Percentiles rank a stretch among this genome's conserved stretches.
These are phyloP conservation scores for Azemiops feae DNA, from an alignment of 2,113 vertebrate genomes.

Conservation along the genomic window DNA sequence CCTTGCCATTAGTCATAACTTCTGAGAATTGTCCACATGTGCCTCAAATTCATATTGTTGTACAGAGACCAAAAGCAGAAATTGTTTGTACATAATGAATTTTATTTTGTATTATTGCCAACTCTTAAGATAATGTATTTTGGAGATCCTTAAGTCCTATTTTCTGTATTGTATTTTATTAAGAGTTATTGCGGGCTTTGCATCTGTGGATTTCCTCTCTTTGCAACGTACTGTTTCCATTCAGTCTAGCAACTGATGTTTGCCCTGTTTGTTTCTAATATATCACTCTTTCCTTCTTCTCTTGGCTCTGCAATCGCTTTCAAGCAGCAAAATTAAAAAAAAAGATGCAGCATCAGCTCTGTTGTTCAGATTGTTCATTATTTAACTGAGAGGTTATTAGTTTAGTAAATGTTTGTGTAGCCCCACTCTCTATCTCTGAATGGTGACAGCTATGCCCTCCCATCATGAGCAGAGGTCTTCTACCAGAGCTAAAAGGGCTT, in stretches of 20 bases:
- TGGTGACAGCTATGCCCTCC: background rate
- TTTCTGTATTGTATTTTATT: conserved; percentile 79
- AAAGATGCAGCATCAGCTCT: conserved; percentile 78
- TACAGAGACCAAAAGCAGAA: conserved; percentile 81
- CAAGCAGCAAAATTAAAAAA: conserved; percentile 81
- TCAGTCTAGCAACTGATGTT: conserved; percentile 60
- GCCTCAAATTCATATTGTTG: conserved; percentile 64
- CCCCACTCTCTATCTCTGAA: background rate
- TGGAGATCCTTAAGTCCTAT: conserved; percentile 71
- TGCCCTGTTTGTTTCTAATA: conserved; percentile 42
- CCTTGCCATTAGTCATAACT: conserved; percentile 2
- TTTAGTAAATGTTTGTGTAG: background rate
- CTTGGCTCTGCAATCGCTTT: conserved; percentile 75
- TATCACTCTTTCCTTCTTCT: conserved; percentile 50
- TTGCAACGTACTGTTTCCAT: conserved; percentile 46
- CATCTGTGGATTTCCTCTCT: conserved; percentile 56
- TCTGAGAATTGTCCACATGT: conserved; percentile 7
- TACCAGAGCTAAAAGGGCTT: background rate
- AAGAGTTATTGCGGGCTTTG: conserved; percentile 78
- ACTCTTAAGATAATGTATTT: conserved; percentile 82
- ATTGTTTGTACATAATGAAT: conserved; percentile 83
- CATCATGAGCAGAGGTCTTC: accelerated
- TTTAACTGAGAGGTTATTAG: conserved; percentile 14
- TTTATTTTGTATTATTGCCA: conserved; percentile 82
- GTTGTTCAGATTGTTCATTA: conserved; percentile 53